Percentiles rank a stretch among this genome's conserved stretches.
Evolutionary conservation across 1,140 invertebrate genomes (phyloP).

Genomic region (Calephelis virginiensis): DNA sequence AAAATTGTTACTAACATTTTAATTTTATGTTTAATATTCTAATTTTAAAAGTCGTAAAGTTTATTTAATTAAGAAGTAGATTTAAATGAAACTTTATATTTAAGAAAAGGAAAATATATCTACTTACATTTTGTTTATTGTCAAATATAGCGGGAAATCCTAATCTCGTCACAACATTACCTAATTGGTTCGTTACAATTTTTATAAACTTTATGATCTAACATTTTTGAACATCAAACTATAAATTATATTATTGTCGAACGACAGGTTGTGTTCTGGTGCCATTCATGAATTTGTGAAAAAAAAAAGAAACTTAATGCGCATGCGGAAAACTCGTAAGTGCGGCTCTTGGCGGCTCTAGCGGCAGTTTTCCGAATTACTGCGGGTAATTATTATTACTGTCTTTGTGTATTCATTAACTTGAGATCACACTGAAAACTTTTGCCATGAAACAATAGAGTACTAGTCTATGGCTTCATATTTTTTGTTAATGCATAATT

Average conservation of each 20-base stretch:
- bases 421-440: too few relatives aligned
- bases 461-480: too few relatives aligned
- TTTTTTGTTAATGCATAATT: too few relatives aligned
- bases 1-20: slow-evolving; percentile 31
- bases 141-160: slow-evolving; percentile 52
- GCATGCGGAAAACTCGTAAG: slow-evolving; percentile 56
- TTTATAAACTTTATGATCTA: slow-evolving; percentile 51
- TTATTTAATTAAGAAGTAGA: slow-evolving; percentile 15
- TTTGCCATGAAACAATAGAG: too few relatives aligned
- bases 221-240: slow-evolving; percentile 70
- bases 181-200: slow-evolving; percentile 63
- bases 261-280: slow-evolving; percentile 55
- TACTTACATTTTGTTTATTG: slow-evolving; percentile 57
- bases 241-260: slow-evolving; percentile 58
- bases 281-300: slow-evolving; percentile 71
- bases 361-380: slow-evolving; percentile 31
- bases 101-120: slow-evolving; percentile 20
- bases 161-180: slow-evolving; percentile 57
- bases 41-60: slow-evolving; percentile 4
- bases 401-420: too few relatives aligned
- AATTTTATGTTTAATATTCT: slow-evolving; percentile 6
- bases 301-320: slow-evolving; percentile 45
- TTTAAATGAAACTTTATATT: slow-evolving; percentile 8
- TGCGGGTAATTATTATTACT: too few relatives aligned
- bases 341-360: slow-evolving; percentile 44